A percentile compares a stretch with the other conserved stretches of the same genome.
These are phyloP conservation scores for Potorous gilbertii DNA, from an alignment of 2,797 vertebrate species.

Conservation along the genomic window DNA sequence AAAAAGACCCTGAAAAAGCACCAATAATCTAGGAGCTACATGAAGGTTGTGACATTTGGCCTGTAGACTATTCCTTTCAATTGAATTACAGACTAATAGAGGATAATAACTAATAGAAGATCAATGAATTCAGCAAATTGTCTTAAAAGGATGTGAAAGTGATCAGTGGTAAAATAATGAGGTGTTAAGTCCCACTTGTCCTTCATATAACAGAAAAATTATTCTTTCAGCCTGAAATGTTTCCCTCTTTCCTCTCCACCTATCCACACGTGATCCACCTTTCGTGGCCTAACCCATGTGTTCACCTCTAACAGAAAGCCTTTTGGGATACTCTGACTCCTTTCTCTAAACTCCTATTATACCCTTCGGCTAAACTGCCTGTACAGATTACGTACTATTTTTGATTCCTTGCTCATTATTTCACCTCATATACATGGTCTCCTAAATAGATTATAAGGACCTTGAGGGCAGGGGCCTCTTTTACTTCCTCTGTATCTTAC, in stretches of 20 bases:
- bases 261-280: not conserved
- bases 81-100: not conserved
- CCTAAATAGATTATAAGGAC: not conserved
- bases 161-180: not conserved
- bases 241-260: not conserved
- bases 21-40: rapidly evolving
- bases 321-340: not conserved
- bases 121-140: not conserved
- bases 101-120: too few relatives aligned
- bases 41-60: not conserved
- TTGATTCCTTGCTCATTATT: not conserved
- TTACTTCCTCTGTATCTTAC: too few relatives aligned
- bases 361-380: not conserved
- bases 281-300: not conserved
- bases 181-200: not conserved
- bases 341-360: not conserved
- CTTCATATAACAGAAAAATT: not conserved
- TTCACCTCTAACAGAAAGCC: not conserved
- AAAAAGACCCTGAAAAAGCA: not conserved
- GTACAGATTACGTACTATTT: not conserved
- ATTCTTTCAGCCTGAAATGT: not conserved
- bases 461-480: not conserved
- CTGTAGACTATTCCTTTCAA: not conserved
- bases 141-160: not conserved
- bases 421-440: not conserved